Base-by-base conservation (phyloP, 2,888 invertebrate species). In the Campopleginae sp. region DNA sequence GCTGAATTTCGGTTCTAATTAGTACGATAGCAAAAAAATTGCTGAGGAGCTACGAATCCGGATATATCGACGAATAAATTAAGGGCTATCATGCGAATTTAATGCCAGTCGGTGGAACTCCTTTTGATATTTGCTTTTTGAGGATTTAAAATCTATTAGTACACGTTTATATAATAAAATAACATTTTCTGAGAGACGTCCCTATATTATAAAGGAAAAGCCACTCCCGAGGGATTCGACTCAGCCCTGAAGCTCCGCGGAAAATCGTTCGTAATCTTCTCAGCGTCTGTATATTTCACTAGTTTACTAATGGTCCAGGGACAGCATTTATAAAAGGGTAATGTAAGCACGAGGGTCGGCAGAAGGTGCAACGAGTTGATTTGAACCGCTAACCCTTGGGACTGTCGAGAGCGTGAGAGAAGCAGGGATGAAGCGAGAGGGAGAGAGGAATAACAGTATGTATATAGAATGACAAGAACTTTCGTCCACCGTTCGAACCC, bases 401-500 rank as follows among this genome's bases (percentile, higher is more conserved):
- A 77, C 61, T 17, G 33, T 61, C 42, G 63, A 54, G 58, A n/a
- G 58, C 14, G 27, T 61, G 31, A n/a, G 27, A 58, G 5, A 58
- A 27, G 10, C 10, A 54, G 38, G 8, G 38, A 38, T 0, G 38
- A 10, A 38, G 38, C 0, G 10, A 0, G 38, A 19, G 54, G 0
- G 2, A 14, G 54, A n/a, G 23, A 42, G 17, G 14, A 54, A 65
- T 19, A 77, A 78, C 33, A 23, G 65, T 42, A n/a, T 51, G 44
- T 23, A 63, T 65, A 48, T 65, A 17, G 66, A 58, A 75, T 71
- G 17, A 33, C 19, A 31, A 66, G 78, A 51, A 81, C 70, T 54
- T 70, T 76, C 80, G 71, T 71, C 81, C 76, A 76, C 79, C 72
- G 81, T 81, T 82, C 68, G 71, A 86, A 84, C 71, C 86, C 86